Base-by-base conservation (phyloP, 1,140 invertebrate genomes). In the Drosophila sulfurigaster region DNA sequence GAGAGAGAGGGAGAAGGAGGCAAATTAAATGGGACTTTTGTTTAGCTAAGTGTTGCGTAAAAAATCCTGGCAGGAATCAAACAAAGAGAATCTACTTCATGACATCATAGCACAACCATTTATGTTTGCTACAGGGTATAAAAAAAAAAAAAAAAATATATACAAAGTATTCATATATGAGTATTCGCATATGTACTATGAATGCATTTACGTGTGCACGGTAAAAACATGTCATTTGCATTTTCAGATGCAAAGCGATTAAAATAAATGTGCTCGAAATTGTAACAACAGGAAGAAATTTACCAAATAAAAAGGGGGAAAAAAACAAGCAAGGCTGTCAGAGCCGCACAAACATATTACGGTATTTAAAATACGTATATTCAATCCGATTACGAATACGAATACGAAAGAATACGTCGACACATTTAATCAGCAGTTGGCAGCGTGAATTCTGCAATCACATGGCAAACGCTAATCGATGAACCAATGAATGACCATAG, bases 211-310 rank as follows among this genome's bases (percentile, higher is more conserved):
- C 54, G 56, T 60, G 32, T 48, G 48, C 4, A 15, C 48, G 46
- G 63, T 35, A 48, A 58, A 58, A 65, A 51, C 52, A 46, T 64
- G 67, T 64, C 59, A 59, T 62, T 54, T 38, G 43, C 49, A 68
- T 38, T 57, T 51, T 51, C 49, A 32, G 25, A 62, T 3, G 6
- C 48, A 51, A 28, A 67, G 28, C 54, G 38, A 67, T 67, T 67
- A 25, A 59, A 67, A 75, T 63, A 70, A 70, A 75, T 64, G 51
- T 64, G 58, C 32, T 38, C 38, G 56, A 76, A 76, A 54, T 52
- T 60, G 41, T 75, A 51, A 52, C 60, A 75, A 75, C 68, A 76
- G 73, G 73, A 76, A 76, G 73, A 76, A 54, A 72, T 75, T 58
- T 58, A 35, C 25, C 49, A 46, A 46, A 68, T 20, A 56, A 25